phyloP scores from a whole-genome alignment of 2,113 vertebrate genomes.

The Neogale vison region DNA sequence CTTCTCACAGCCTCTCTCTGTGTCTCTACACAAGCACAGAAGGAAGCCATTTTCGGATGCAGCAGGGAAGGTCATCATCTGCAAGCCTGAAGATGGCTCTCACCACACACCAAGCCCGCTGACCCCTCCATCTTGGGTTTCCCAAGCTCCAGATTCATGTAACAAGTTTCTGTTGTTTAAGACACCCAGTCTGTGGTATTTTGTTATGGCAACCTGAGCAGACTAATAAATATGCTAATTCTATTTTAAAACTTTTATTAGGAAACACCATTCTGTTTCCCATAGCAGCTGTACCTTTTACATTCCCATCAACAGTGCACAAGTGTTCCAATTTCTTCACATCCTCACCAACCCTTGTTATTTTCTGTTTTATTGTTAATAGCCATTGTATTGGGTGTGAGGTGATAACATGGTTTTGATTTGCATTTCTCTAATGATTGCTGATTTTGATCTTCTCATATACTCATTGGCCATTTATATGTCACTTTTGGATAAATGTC shows the following conservation, averaged over 20 bases:
- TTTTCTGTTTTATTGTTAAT: neutral
- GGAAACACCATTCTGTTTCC: neutral
- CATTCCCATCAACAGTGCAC: neutral
- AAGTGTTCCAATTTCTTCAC: neutral
- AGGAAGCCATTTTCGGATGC: neutral
- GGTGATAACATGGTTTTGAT: neutral
- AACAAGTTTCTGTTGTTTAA: neutral
- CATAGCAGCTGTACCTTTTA: neutral
- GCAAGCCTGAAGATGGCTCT: neutral
- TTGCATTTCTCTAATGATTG: neutral
- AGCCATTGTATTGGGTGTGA: neutral
- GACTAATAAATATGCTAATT: neutral
- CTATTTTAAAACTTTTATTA: neutral
- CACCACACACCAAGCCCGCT: neutral
- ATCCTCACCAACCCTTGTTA: neutral
- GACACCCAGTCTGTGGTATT: neutral
- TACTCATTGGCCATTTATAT: neutral
- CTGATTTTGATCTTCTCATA: neutral
- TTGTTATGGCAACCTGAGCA: neutral
- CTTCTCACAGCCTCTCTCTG: neutral
- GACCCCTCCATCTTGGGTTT: neutral
- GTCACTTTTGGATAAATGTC: neutral
- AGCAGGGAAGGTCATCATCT: neutral
- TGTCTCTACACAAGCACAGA: neutral
- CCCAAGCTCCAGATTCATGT: neutral